Conservation (phyloP, 2,113 vertebrate species). For the Callithrix jacchus region DNA sequence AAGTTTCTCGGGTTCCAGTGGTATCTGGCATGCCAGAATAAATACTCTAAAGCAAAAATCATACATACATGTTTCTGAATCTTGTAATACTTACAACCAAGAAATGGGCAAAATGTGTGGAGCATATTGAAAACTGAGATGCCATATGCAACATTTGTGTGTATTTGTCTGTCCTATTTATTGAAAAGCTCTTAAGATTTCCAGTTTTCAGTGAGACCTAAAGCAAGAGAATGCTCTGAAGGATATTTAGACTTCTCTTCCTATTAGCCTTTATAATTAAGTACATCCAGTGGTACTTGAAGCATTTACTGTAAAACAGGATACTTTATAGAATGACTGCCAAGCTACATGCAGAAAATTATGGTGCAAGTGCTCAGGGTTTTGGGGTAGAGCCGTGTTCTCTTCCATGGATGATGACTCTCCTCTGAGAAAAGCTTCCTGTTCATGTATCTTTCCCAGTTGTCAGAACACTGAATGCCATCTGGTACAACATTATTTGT, state of each 20-base stretch:
- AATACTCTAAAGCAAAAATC: not conserved
- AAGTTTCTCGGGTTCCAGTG: not conserved
- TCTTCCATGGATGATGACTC: not conserved
- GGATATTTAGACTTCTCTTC: not conserved
- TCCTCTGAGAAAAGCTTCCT: not conserved
- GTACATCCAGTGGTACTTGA: not conserved
- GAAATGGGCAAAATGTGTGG: not conserved
- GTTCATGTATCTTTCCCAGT: not conserved
- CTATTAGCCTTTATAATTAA: not conserved
- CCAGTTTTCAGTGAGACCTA: not conserved
- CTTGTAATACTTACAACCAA: not conserved
- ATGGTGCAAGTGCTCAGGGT: not conserved
- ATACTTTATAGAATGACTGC: not conserved
- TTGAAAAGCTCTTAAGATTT: not conserved
- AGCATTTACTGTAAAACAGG: not conserved
- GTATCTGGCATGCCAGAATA: not conserved
- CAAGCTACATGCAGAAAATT: not conserved
- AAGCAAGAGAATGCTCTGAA: not conserved
- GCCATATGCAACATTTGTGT: too few species aligned
- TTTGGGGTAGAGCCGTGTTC: not conserved
- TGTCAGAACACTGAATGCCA: not conserved
- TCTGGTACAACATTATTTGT: not conserved
- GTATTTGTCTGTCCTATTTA: not conserved
- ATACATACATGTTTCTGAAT: not conserved
- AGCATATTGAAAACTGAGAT: not conserved